phyloP scores from a whole-genome alignment of 2,113 vertebrate species.

The Labeo rohita region DNA sequence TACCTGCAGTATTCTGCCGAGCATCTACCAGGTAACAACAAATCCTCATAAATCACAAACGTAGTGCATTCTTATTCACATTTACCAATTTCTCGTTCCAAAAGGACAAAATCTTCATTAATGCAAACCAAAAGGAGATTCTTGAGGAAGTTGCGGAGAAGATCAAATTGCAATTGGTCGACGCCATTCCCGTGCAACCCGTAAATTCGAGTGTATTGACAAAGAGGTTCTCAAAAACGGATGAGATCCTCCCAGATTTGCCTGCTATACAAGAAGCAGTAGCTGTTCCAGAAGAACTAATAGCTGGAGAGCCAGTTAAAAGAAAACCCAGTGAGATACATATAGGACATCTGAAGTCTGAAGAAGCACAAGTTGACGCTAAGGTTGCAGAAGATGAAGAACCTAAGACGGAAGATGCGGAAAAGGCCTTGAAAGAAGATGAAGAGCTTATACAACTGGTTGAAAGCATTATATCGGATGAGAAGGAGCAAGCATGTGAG shows the following conservation, averaged over 20 bases:
- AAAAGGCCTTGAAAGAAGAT: background rate
- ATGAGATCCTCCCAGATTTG: background rate
- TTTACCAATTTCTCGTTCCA: slow-evolving; percentile 31
- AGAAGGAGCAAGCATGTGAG: background rate
- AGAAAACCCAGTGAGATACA: background rate
- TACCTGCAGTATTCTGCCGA: background rate
- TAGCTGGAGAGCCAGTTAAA: background rate
- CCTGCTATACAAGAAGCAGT: background rate
- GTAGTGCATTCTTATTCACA: background rate
- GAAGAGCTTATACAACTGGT: background rate
- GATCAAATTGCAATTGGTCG: slow-evolving; percentile 5
- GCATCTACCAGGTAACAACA: background rate
- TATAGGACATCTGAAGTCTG: slow-evolving; percentile 3
- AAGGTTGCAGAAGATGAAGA: slow-evolving; percentile 15
- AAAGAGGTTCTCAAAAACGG: background rate
- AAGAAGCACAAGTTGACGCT: background rate
- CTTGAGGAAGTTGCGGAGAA: slow-evolving; percentile 2
- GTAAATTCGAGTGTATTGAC: background rate
- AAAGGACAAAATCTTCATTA: slow-evolving; percentile 30
- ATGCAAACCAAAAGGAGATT: slow-evolving; percentile 8
- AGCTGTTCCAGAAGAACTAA: background rate
- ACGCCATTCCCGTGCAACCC: background rate
- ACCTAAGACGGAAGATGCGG: background rate
- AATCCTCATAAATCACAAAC: background rate
- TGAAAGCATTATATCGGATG: slow-evolving; percentile 19